Evolutionary conservation across 2,797 vertebrate genomes (phyloP).

Genomic region (Heliangelus exortis): DNA sequence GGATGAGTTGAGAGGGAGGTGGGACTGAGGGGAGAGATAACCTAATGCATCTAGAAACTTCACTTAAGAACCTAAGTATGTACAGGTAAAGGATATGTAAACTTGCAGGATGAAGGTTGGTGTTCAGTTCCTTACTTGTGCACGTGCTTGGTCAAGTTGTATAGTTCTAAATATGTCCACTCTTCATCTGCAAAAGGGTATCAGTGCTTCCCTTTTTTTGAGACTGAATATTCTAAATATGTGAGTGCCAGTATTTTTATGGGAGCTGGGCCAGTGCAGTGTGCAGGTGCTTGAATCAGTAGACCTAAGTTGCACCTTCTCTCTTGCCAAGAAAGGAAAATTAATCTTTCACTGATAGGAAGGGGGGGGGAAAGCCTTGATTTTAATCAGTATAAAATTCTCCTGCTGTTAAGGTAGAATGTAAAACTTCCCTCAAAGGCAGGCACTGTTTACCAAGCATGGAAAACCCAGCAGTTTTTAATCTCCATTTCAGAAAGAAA

Average conservation of each 20-base stretch:
- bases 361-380: neutral
- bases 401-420: neutral
- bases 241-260: neutral
- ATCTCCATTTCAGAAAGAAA: neutral
- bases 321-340: neutral
- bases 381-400: neutral
- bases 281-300: neutral
- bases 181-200: neutral
- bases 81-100: neutral
- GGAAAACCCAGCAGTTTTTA: neutral
- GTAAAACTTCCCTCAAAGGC: neutral
- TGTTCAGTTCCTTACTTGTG: neutral
- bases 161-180: neutral
- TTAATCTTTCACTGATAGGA: neutral
- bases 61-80: neutral
- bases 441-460: neutral
- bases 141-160: neutral
- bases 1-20: neutral
- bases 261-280: neutral
- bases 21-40: accelerated
- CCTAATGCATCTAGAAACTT: neutral
- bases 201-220: neutral
- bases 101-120: neutral
- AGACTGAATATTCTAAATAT: neutral
- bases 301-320: neutral